These are phyloP conservation scores for Eulemur rubriventer DNA, from an alignment of 2,797 vertebrate species.

Conservation along the genomic window DNA sequence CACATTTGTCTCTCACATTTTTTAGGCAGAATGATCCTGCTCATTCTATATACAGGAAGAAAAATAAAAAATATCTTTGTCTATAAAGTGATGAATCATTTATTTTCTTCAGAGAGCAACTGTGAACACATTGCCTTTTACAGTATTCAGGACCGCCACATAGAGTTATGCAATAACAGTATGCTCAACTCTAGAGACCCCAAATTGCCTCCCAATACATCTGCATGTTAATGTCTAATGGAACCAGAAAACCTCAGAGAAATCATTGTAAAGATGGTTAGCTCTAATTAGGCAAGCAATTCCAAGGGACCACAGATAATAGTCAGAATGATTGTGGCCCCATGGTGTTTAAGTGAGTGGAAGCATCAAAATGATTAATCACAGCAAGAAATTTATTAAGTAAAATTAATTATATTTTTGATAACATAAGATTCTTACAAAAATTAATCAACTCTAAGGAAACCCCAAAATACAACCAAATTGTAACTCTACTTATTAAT, in stretches of 20 bases:
- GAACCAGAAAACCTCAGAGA: conserved; percentile 10
- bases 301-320: conserved; percentile 73
- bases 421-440: conserved; percentile 48
- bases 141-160: background rate
- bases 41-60: background rate
- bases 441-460: conserved; percentile 51
- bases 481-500: background rate
- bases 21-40: background rate
- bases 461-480: conserved; percentile 25
- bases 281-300: conserved; percentile 71
- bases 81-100: background rate
- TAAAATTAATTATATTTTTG: conserved; percentile 81
- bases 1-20: background rate
- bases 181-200: background rate
- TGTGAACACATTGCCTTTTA: background rate
- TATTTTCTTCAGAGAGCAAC: conserved; percentile 18
- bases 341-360: conserved; percentile 75
- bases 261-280: conserved; percentile 59
- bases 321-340: conserved; percentile 57
- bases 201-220: background rate
- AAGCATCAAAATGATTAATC: conserved; percentile 80
- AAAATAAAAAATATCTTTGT: background rate
- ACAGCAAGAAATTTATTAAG: conserved; percentile 80
- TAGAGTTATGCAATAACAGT: background rate
- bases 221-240: conserved; percentile 24